phyloP scores from a whole-genome alignment of 2,888 invertebrate species.

The Plagodis pulveraria region DNA sequence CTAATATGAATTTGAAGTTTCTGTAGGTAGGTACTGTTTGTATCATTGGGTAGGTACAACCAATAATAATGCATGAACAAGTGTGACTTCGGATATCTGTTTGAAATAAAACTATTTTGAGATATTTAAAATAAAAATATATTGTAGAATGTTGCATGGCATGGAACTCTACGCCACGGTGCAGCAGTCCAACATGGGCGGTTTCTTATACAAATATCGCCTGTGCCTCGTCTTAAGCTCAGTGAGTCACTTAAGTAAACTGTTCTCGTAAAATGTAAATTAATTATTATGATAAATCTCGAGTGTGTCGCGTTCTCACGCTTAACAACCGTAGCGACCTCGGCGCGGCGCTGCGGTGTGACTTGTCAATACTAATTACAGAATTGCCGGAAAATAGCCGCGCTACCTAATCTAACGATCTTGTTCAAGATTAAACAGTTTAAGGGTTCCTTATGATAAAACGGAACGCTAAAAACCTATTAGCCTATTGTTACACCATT shows the following conservation, averaged over 20 bases:
- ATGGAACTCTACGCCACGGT: too few relatives aligned
- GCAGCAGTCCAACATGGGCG: too few relatives aligned
- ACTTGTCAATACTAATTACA: conserved; percentile 40
- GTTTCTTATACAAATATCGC: not conserved
- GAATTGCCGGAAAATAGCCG: conserved; percentile 37
- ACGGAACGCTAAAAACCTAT: too few relatives aligned
- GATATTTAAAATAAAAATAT: too few relatives aligned
- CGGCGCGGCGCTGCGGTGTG: conserved; percentile 13
- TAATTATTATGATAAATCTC: conserved; percentile 36
- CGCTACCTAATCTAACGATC: conserved; percentile 22
- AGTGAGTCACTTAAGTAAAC: conserved; percentile 30
- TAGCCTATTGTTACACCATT: too few relatives aligned
- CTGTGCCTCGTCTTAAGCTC: conserved; percentile 23
- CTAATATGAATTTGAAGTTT: too few relatives aligned
- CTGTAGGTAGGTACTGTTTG: too few relatives aligned
- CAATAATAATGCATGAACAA: too few relatives aligned
- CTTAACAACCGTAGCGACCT: conserved; percentile 30
- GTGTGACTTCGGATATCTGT: too few relatives aligned
- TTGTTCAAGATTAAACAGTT: not conserved
- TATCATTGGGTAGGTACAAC: too few relatives aligned
- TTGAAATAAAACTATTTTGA: too few relatives aligned
- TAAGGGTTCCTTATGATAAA: not conserved
- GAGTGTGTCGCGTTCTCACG: conserved; percentile 40
- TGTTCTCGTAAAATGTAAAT: conserved; percentile 39
- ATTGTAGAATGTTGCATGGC: too few relatives aligned